Evolutionary conservation across 2,797 vertebrate genomes (phyloP).

Genomic region (Lepilemur septentrionalis): DNA sequence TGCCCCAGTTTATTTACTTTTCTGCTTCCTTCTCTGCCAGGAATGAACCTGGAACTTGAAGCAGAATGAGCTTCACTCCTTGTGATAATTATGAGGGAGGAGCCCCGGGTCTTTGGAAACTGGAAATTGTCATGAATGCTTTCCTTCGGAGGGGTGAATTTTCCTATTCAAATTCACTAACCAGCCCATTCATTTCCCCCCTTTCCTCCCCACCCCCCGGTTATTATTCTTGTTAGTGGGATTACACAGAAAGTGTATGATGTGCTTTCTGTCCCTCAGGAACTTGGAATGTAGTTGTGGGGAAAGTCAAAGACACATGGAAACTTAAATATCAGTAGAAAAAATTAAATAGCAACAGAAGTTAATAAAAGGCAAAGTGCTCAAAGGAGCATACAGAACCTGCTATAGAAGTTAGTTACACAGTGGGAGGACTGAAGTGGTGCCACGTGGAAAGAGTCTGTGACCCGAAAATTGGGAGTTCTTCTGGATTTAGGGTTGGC

Average conservation of each 20-base stretch:
- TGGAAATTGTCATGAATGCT: neutral
- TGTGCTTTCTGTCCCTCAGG: neutral
- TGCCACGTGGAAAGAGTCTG: neutral
- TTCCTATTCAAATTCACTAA: neutral
- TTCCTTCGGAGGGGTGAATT: neutral
- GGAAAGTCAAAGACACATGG: neutral
- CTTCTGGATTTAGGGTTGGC: neutral
- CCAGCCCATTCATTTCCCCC: neutral
- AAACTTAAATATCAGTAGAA: neutral
- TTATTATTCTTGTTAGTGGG: neutral
- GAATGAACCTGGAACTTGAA: neutral
- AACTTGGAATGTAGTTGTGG: neutral
- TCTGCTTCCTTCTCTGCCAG: neutral
- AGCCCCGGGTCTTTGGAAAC: neutral
- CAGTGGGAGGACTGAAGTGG: neutral
- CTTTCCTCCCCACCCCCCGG: neutral
- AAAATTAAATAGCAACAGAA: slow-evolving; percentile 12
- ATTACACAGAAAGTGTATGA: neutral
- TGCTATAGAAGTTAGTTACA: neutral
- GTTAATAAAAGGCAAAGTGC: neutral
- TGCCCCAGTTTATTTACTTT: neutral
- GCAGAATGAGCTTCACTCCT: neutral
- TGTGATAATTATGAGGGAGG: neutral
- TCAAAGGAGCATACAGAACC: neutral
- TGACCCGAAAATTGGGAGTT: neutral